Evolutionary conservation across 2,797 vertebrate species (phyloP).

Genomic region (Sebastiscus albofasciatus): DNA sequence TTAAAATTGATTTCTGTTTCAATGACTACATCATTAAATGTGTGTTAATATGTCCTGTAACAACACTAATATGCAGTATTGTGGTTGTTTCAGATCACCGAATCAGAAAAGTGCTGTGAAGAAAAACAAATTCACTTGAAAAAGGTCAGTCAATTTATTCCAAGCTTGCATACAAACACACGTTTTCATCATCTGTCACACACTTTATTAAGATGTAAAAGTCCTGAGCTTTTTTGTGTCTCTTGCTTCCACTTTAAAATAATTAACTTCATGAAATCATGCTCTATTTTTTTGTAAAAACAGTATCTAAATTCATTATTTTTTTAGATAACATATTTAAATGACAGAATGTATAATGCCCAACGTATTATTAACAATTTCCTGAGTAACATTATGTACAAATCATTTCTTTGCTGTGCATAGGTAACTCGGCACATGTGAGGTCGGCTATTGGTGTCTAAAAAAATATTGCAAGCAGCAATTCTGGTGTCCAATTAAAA

Average conservation of each 20-base stretch:
- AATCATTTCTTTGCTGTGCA: slow-evolving; percentile 7
- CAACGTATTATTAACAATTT: neutral
- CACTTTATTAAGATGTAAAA: neutral
- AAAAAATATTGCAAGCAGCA: neutral
- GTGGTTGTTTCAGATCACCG: neutral
- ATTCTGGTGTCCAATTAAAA: slow-evolving; percentile 3
- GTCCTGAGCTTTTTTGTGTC: slow-evolving; percentile 4
- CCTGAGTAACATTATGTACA: slow-evolving; percentile 41
- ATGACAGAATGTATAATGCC: slow-evolving; percentile 5
- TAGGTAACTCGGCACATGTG: neutral
- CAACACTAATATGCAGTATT: neutral
- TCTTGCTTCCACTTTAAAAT: slow-evolving; percentile 7
- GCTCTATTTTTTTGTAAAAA: neutral
- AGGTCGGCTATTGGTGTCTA: neutral
- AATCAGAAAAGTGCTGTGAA: neutral
- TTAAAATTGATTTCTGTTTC: neutral
- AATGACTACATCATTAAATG: neutral
- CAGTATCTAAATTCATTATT: slow-evolving; percentile 3
- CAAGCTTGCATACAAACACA: slow-evolving; percentile 21
- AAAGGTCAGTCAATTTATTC: slow-evolving; percentile 46
- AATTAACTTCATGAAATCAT: neutral
- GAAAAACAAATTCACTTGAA: neutral
- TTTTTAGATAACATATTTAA: slow-evolving; percentile 1
- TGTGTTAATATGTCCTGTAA: neutral
- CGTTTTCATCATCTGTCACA: slow-evolving; percentile 13